These are phyloP conservation scores for Ormyrus thymus DNA, from an alignment of 2,888 invertebrate species.

Conservation along the genomic window DNA sequence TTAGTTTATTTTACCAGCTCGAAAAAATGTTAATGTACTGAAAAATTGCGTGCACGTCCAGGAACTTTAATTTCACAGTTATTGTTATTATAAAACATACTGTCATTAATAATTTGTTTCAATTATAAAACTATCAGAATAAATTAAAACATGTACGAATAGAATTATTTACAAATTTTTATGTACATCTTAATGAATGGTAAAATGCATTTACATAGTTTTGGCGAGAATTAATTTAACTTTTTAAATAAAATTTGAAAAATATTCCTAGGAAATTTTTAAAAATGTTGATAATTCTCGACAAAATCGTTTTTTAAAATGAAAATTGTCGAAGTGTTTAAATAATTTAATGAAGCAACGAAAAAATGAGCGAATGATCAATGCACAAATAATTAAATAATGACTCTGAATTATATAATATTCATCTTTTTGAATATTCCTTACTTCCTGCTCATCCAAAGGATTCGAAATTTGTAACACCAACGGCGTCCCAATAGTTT, in stretches of 20 bases:
- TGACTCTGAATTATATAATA: slow-evolving; percentile 6
- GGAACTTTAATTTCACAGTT: too few species aligned
- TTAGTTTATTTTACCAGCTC: slow-evolving; percentile 31
- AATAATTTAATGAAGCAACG: slow-evolving; percentile 2
- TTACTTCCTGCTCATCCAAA: slow-evolving; percentile 51
- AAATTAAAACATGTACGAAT: not conserved
- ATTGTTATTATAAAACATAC: too few species aligned
- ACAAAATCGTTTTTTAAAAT: slow-evolving; percentile 15
- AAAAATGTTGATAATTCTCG: not conserved
- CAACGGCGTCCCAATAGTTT: slow-evolving; percentile 57
- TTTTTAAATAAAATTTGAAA: not conserved
- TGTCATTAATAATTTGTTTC: too few species aligned
- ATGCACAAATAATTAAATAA: slow-evolving; percentile 11
- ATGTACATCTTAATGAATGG: slow-evolving; percentile 1
- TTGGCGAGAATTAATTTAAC: slow-evolving; percentile 22
- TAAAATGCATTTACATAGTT: slow-evolving; percentile 26
- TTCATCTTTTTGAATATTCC: slow-evolving; percentile 20
- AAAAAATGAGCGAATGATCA: not conserved
- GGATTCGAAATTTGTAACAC: slow-evolving; percentile 24
- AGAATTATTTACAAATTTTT: slow-evolving; percentile 37
- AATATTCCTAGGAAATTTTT: slow-evolving; percentile 4
- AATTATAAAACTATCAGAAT: too few species aligned
- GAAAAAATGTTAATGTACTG: slow-evolving; percentile 9
- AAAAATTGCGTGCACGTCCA: too few species aligned
- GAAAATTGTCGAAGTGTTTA: slow-evolving; percentile 22